Evolutionary conservation across 2,113 vertebrate species (phyloP).

Genomic region (Nicator chloris): DNA sequence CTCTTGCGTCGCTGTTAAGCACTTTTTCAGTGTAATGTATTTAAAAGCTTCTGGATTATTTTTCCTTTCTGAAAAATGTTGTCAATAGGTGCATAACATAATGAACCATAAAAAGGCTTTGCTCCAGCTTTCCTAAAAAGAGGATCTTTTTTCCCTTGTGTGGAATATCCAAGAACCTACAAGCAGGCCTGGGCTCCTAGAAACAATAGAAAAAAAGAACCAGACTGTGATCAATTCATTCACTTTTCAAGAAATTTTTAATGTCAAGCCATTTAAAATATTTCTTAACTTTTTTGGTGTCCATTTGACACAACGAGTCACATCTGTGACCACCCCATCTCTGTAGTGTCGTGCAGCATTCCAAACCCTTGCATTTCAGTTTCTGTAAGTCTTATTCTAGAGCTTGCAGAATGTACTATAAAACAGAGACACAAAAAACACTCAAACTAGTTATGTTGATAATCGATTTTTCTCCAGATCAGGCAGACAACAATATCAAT

Average conservation of each 20-base stretch:
- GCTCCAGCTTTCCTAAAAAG: not conserved
- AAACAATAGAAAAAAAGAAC: not conserved
- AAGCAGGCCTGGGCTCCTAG: not conserved
- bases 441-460: not conserved
- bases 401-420: not conserved
- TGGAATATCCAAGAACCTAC: not conserved
- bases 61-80: not conserved
- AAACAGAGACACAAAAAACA: not conserved
- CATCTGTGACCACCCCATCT: not conserved
- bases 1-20: not conserved
- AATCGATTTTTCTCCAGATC: not conserved
- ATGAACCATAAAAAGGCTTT: not conserved
- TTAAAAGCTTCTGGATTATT: not conserved
- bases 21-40: not conserved
- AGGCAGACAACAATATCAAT: not conserved
- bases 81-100: not conserved
- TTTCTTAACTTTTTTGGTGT: not conserved
- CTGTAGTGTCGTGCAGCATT: not conserved
- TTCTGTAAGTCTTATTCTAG: not conserved
- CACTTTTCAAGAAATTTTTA: not conserved
- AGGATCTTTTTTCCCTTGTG: not conserved
- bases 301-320: not conserved
- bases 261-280: not conserved
- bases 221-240: not conserved
- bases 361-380: not conserved